Evolutionary conservation across 2,797 vertebrate species (phyloP), one percentile per base, ranked within the genome.

Genomic region (Sebastes nivosus): DNA sequence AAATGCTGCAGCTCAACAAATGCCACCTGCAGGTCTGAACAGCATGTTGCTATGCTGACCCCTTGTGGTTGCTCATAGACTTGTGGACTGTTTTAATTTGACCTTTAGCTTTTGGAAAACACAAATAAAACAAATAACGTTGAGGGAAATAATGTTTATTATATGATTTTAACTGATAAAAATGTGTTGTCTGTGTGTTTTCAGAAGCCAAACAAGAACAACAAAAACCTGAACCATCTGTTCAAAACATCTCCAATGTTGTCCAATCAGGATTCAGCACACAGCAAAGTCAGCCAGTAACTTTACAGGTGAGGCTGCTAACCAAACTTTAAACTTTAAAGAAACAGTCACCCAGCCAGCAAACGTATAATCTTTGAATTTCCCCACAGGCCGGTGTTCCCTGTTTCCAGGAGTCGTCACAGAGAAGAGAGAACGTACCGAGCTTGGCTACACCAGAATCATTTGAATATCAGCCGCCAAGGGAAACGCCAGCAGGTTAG

Each of bases 21-120:
- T 46, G 1, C 70, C 50, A 7, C 54, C 77, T 75, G 14, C 89
- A 95, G 94, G 94, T 95, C 70, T 76, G 90, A 67, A 29, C 36
- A 22, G n/a, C 52, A 30, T 9, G 61, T 69, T 67, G 65, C 83
- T 72, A 30, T 52, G 6, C 85, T 92, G 89, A 72, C 91, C 64
- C 67, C 90, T 74, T 82, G 79, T 90, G 86, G 86, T 77, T 27
- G 34, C 29, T 81, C 10, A 1, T 1, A 67, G 6, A 12, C 0
- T 0, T 60, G 18, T 25, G 9, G 25, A 12, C 3, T 18, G 2
- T 10, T 52, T 0, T 20, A 4, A 5, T 59, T 46, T 60, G 0
- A 42, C 6, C 10, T 25, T 5, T 6, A 58, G 12, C 3, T 10
- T n/a, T 5, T 27, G 18, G 24, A 57, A 74, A 27, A 5, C 1